Evolutionary conservation across 2,113 vertebrate species (phyloP).

Genomic region (Centropus unirufus): DNA sequence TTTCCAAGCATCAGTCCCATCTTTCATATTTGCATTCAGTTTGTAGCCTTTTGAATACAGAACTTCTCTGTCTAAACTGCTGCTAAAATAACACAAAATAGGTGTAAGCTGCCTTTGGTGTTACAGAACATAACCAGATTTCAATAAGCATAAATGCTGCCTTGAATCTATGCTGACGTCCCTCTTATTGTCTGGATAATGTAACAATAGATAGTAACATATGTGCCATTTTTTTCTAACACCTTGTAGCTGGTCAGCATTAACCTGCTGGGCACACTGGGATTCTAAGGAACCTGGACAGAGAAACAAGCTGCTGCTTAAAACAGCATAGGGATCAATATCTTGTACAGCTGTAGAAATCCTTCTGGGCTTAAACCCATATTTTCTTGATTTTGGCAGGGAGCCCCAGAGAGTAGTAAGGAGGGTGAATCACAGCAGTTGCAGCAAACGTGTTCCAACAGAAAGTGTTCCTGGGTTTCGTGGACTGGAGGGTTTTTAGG

Average conservation of each 20-base stretch:
- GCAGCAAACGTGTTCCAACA: conserved; percentile 51
- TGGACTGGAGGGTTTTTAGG: background rate
- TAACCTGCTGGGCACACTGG: conserved; percentile 64
- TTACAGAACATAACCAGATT: background rate
- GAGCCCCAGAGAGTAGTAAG: conserved; percentile 63
- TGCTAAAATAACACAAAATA: background rate
- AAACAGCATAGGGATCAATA: conserved; percentile 69
- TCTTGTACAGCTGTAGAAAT: conserved; percentile 74
- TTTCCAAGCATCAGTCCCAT: background rate
- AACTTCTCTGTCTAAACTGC: background rate
- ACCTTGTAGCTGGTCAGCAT: conserved; percentile 61
- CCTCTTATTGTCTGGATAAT: background rate
- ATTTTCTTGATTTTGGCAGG: conserved; percentile 74
- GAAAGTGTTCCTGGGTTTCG: conserved; percentile 9
- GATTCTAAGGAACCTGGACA: conserved; percentile 46
- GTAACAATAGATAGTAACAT: background rate
- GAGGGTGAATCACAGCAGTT: conserved; percentile 63
- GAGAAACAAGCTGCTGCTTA: conserved; percentile 59
- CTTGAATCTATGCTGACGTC: background rate
- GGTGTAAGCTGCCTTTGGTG: background rate
- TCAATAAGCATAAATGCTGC: background rate
- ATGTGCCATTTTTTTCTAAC: conserved; percentile 47
- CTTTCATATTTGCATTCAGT: background rate
- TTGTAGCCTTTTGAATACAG: background rate
- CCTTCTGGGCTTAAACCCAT: conserved; percentile 76